A percentile compares a stretch with the other conserved stretches of the same genome.
These are phyloP conservation scores for Acleris laterana DNA, from an alignment of 2,888 invertebrate genomes.

Conservation along the genomic window DNA sequence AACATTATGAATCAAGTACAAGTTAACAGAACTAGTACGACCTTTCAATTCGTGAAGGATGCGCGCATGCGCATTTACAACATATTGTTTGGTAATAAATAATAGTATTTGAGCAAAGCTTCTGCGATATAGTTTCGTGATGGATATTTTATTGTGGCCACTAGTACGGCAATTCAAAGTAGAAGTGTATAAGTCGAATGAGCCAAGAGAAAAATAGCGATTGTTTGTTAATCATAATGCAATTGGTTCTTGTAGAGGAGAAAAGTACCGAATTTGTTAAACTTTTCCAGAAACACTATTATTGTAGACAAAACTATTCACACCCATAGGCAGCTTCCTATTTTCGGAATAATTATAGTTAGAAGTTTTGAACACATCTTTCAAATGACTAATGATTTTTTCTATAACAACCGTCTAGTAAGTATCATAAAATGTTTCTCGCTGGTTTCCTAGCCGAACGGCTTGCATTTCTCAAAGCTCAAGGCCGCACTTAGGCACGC, in stretches of 20 bases:
- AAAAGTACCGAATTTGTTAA: no score
- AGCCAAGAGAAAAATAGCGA: not conserved
- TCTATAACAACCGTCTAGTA: no score
- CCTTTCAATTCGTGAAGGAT: conserved; percentile 44
- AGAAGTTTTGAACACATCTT: no score
- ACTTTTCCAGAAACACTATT: no score
- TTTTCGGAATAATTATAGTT: no score
- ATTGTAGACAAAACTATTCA: no score
- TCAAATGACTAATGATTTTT: no score
- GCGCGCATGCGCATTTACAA: conserved; percentile 58
- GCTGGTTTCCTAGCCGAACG: conserved; percentile 45
- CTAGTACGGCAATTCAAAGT: conserved; percentile 38
- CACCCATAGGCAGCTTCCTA: no score
- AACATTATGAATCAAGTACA: conserved; percentile 5
- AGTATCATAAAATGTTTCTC: not conserved
- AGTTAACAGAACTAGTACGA: conserved; percentile 9
- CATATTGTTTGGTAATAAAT: conserved; percentile 45
- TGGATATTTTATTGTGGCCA: conserved; percentile 43
- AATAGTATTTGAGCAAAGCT: conserved; percentile 38
- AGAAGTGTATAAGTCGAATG: not conserved
- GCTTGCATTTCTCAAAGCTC: conserved; percentile 56
- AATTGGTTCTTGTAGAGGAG: no score
- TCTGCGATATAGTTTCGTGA: conserved; percentile 40
- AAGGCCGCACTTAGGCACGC: conserved; percentile 55
- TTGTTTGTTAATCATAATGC: no score